Percentiles rank a stretch among this genome's conserved stretches.
These are phyloP conservation scores for Pangasius macronema DNA, from an alignment of 2,797 vertebrate genomes.

Conservation along the genomic window DNA sequence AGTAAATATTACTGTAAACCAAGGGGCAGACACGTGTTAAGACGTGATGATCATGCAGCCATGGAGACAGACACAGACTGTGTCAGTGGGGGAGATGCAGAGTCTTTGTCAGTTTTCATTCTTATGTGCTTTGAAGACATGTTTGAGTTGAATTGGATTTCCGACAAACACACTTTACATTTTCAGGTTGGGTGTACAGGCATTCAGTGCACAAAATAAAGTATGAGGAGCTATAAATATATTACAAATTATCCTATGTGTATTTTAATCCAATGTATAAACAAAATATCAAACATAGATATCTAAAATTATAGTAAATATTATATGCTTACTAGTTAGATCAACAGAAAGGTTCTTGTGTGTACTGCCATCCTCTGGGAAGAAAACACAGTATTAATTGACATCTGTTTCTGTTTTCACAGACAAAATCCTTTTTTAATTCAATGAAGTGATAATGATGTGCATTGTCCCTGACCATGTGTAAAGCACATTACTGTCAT, in stretches of 20 bases:
- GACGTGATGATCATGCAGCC: slow-evolving; percentile 63
- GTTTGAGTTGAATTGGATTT: not conserved
- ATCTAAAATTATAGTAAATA: not conserved
- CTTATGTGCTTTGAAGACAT: slow-evolving; percentile 49
- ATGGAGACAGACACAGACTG: slow-evolving; percentile 38
- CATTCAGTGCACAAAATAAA: not conserved
- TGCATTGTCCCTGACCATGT: not conserved
- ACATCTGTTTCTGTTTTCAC: slow-evolving; percentile 40
- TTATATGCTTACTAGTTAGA: slow-evolving; percentile 75
- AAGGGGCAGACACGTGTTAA: slow-evolving; percentile 48
- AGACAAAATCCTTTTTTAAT: not conserved
- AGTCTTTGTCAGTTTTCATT: slow-evolving; percentile 41
- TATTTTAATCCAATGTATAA: not conserved
- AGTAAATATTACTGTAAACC: slow-evolving; percentile 77
- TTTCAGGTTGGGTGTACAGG: not conserved
- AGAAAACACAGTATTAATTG: slow-evolving; percentile 73
- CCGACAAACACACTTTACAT: not conserved
- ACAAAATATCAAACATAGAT: not conserved
- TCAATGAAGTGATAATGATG: not conserved
- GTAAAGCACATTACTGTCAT: not conserved
- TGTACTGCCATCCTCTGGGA: slow-evolving; percentile 77
- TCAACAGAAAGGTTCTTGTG: slow-evolving; percentile 83
- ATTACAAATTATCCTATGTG: not conserved
- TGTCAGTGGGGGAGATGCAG: slow-evolving; percentile 6
- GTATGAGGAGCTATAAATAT: not conserved